Conservation (phyloP, 1,140 invertebrate genomes). For the Orius insidiosus region DNA sequence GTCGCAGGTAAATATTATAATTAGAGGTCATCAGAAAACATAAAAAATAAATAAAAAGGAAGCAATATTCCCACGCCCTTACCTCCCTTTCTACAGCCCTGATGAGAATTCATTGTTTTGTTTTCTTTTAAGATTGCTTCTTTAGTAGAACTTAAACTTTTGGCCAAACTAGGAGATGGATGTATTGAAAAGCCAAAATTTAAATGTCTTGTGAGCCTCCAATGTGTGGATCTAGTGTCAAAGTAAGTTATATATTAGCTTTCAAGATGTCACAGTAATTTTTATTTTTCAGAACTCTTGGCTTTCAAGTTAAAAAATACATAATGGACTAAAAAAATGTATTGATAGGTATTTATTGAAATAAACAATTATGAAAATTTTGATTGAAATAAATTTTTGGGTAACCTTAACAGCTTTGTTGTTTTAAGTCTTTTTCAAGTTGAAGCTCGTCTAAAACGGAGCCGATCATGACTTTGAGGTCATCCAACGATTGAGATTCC, state of each 20-base stretch:
- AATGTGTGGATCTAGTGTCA: conserved; percentile 47
- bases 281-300: conserved; percentile 32
- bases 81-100: too few relatives aligned
- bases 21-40: too few relatives aligned
- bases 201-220: conserved; percentile 52
- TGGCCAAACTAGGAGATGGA: conserved; percentile 41
- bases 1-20: conserved; percentile 49
- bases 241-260: conserved; percentile 24
- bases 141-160: conserved; percentile 38
- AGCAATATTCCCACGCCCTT: too few relatives aligned
- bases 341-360: too few relatives aligned
- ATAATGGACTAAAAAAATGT: conserved; percentile 28
- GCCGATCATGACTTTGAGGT: background rate
- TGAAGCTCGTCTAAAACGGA: conserved; percentile 6
- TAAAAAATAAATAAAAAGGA: too few relatives aligned
- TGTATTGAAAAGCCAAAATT: conserved; percentile 48
- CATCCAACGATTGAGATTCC: background rate
- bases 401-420: background rate
- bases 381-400: background rate
- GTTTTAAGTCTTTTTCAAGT: conserved; percentile 8
- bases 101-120: too few relatives aligned
- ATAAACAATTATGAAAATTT: conserved; percentile 1
- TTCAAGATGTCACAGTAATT: background rate
- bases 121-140: conserved; percentile 13
- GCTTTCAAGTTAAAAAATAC: conserved; percentile 55